phyloP scores from a whole-genome alignment of 2,797 vertebrate genomes.

The Cossypha caffra region DNA sequence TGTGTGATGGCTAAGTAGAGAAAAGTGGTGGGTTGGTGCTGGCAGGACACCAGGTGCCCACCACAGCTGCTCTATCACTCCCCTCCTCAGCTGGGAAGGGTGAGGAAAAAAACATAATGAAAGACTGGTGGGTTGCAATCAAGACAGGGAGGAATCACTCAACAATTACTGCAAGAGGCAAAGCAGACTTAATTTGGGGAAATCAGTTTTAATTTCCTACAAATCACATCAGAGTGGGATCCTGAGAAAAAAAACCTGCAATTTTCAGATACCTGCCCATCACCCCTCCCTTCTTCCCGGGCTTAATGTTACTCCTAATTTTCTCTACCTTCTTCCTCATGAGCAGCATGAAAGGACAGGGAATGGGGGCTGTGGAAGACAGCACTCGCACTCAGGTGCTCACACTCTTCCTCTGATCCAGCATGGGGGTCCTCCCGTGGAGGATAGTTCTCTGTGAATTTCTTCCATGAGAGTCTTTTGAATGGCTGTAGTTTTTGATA shows the following conservation, averaged over 20 bases:
- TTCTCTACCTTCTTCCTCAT: neutral
- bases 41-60: neutral
- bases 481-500: neutral
- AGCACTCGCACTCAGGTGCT: no score
- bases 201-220: neutral
- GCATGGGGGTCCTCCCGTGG: neutral
- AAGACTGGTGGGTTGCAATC: neutral
- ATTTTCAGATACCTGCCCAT: neutral
- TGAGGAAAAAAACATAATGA: neutral
- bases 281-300: accelerated
- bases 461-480: neutral
- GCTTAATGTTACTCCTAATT: neutral
- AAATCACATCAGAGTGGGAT: neutral
- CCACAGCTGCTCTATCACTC: neutral
- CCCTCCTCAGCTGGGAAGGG: neutral
- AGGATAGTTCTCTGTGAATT: neutral
- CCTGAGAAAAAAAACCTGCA: neutral
- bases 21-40: neutral
- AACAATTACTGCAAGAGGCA: neutral
- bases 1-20: neutral
- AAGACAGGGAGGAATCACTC: neutral
- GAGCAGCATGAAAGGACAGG: accelerated
- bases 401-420: neutral
- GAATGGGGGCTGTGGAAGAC: neutral
- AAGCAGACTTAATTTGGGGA: neutral